phyloP scores from a whole-genome alignment of 1,140 invertebrate genomes.

The Ceratosolen solmsi region DNA sequence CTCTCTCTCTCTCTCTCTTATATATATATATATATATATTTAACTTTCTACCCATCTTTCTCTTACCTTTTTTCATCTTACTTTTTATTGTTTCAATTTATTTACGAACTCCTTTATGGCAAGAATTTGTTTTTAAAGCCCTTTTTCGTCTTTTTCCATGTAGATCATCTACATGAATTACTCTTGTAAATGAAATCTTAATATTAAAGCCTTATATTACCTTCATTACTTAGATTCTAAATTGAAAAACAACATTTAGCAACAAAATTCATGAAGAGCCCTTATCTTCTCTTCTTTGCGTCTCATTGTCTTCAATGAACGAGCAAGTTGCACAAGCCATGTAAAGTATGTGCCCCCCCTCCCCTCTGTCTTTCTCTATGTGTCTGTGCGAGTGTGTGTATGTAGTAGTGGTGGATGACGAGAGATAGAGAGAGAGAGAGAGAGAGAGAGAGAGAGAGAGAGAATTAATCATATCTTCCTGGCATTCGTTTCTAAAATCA shows the following conservation, averaged over 20 bases:
- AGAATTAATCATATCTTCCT: too few relatives aligned
- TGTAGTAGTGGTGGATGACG: conserved; percentile 10
- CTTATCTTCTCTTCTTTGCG: not conserved
- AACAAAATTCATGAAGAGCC: conserved; percentile 52
- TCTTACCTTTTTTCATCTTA: not conserved
- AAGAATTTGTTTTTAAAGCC: not conserved
- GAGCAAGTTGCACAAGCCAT: not conserved
- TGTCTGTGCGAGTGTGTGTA: not conserved
- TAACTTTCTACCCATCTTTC: not conserved
- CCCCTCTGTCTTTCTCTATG: too few relatives aligned
- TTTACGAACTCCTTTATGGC: not conserved
- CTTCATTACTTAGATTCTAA: conserved; percentile 63
- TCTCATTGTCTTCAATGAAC: not conserved
- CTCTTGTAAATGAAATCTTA: conserved; percentile 67
- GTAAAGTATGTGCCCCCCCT: conserved; percentile 1
- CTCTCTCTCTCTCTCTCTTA: not conserved
- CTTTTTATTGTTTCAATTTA: not conserved
- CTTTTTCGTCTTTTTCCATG: not conserved
- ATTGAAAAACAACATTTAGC: conserved; percentile 73
- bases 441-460: too few relatives aligned
- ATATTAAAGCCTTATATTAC: conserved; percentile 74
- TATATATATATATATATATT: too few relatives aligned
- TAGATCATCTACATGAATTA: not conserved
- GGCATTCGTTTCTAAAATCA: not conserved
- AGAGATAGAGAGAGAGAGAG: too few relatives aligned